Evolutionary conservation across 2,797 vertebrate species (phyloP), one percentile per base, ranked within the genome.

Genomic region (Lagodon rhomboides): DNA sequence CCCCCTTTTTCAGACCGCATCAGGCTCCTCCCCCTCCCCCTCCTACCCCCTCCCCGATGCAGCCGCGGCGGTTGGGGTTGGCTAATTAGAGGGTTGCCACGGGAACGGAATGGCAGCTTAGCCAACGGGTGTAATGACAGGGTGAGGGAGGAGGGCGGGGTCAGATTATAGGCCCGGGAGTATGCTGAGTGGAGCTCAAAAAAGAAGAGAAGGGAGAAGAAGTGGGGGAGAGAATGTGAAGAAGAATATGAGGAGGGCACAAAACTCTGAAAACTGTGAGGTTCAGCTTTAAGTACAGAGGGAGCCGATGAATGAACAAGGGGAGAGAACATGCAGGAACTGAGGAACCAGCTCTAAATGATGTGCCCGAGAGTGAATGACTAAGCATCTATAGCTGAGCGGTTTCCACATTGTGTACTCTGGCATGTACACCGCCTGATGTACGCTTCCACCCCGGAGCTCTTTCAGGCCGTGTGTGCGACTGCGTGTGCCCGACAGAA

Each of bases 51-150:
- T 34, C 58, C 51, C 66, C 25, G 10, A 73, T 84, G 68, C 76
- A 87, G 83, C 87, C 73, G 68, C 75, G 55, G 90, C 85, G 85
- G 86, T 91, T 92, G 85, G 89, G 91, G 87, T 91, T 91, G 83
- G 83, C 89, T 95, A 95, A 95, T 95, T 95, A 95, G 92, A 95
- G 95, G 95, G 94, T 95, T 95, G 92, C 92, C 93, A 92, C 88
- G 90, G 94, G 90, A 93, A 93, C 91, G 85, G 91, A 94, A 93
- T 94, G 94, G 93, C 90, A 91, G 92, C 85, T 90, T 83, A 87
- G 91, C 92, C 91, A 93, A 91, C 78, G 89, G 87, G 89, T 89
- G 93, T 95, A 96, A 96, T 96, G 92, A 95, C 89, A 94, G 95
- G 94, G 93, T 95, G 93, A 90, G 86, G 91, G 88, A 92, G 88